Base-by-base conservation (phyloP, 2,797 vertebrate genomes). In the Typhlichthys subterraneus region DNA sequence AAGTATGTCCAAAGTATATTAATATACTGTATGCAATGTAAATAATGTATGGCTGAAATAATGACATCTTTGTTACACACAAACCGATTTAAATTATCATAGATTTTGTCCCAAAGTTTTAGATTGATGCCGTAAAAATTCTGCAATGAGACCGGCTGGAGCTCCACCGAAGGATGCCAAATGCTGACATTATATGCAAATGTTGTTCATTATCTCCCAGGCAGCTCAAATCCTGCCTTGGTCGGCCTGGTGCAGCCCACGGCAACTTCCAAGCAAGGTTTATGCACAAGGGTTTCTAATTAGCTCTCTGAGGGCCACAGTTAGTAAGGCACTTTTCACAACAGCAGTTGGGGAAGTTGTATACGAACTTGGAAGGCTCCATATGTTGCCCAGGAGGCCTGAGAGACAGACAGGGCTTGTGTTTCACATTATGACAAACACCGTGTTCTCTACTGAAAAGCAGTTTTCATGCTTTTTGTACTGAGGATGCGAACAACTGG, bases 361-460 rank as follows among this genome's bases (percentile, higher is more conserved):
- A 70, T 83, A 64, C 79, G 86, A 83, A 91, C 87, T 91, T 74
- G 68, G 88, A 90, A 90, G 84, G 80, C 84, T 90, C 91, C 92
- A 92, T 93, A 93, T 93, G 91, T 89, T 91, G 87, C 89, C 91
- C 89, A 87, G 85, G 88, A 92, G 91, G 82, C 88, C 84, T 77
- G 54, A 76, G 84, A 88, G 79, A 86, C 79, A 72, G 66, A 72
- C 71, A 63, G 72, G 77, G 81, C 75, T 75, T 49, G 72, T 69
- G 76, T 71, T 70, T 84, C 77, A 72, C 79, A 69, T 77, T 76
- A 77, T 65, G 49, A 50, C 73, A 86, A 76, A 82, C 83, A 49
- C 82, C 19, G 13, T 65, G 68, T 69, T 82, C 71, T 53, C 77
- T 74, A 72, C 61, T n/a, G 67, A 80, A 75, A 81, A 78, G 59